phyloP scores from a whole-genome alignment of 2,888 invertebrate species.

The Hyles lineata region DNA sequence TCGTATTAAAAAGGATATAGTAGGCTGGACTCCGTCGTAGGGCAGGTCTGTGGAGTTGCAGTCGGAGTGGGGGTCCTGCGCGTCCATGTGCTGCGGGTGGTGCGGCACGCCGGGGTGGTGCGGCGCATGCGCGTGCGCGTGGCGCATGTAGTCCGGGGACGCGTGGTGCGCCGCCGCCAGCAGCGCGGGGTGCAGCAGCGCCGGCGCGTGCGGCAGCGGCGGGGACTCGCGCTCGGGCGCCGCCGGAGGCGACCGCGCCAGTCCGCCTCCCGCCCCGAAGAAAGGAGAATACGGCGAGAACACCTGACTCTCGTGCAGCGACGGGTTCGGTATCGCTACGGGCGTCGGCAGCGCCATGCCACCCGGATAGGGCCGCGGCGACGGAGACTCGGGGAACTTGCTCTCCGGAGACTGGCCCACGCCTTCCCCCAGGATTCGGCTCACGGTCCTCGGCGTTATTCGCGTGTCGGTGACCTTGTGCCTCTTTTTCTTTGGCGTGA shows the following conservation, averaged over 20 bases:
- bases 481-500: slow-evolving; percentile 97
- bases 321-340: slow-evolving; percentile 98
- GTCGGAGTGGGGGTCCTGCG: slow-evolving; percentile 94
- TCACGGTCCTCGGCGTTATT: slow-evolving; percentile 95
- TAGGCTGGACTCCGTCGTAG: slow-evolving; percentile 96
- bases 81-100: slow-evolving; percentile 92
- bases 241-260: slow-evolving; percentile 85
- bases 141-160: slow-evolving; percentile 91
- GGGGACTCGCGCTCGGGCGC: slow-evolving; percentile 92
- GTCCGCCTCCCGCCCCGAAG: slow-evolving; percentile 87
- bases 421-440: slow-evolving; percentile 93
- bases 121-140: slow-evolving; percentile 87
- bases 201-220: slow-evolving; percentile 93
- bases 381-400: slow-evolving; percentile 87
- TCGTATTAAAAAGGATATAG: slow-evolving; percentile 86
- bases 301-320: slow-evolving; percentile 96
- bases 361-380: slow-evolving; percentile 91
- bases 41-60: slow-evolving; percentile 96
- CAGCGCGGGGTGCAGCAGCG: slow-evolving; percentile 93
- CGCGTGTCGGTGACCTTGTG: slow-evolving; percentile 98
- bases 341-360: slow-evolving; percentile 97
- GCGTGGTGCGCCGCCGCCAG: slow-evolving; percentile 93
- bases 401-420: slow-evolving; percentile 88
- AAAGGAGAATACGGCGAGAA: slow-evolving; percentile 96
- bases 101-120: slow-evolving; percentile 90